These are phyloP conservation scores for mouse (Mus musculus) DNA, from an alignment of 2,113 vertebrate genomes.

Conservation along the genomic window GRCm39 chr12:55936001-55936500, in stretches of 20 bases:
- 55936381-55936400: neutral
- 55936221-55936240: neutral
- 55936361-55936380: neutral
- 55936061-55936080: neutral
- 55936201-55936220: neutral
- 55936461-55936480: neutral
- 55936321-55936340: neutral
- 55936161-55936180: neutral
- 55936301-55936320: slow-evolving; percentile 12
- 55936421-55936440: neutral
- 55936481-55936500: neutral
- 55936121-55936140: neutral
- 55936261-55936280: neutral
- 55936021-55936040: neutral
- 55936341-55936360: neutral
- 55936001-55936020: neutral
- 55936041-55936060: neutral
- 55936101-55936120: neutral
- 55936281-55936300: neutral
- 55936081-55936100: neutral
- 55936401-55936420: neutral
- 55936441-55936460: neutral
- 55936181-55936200: neutral
- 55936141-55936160: neutral
- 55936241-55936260: neutral